Percentiles rank a stretch among this genome's conserved stretches.
Conservation (phyloP, 2,797 vertebrate species). For the Sebastes iracundus region DNA sequence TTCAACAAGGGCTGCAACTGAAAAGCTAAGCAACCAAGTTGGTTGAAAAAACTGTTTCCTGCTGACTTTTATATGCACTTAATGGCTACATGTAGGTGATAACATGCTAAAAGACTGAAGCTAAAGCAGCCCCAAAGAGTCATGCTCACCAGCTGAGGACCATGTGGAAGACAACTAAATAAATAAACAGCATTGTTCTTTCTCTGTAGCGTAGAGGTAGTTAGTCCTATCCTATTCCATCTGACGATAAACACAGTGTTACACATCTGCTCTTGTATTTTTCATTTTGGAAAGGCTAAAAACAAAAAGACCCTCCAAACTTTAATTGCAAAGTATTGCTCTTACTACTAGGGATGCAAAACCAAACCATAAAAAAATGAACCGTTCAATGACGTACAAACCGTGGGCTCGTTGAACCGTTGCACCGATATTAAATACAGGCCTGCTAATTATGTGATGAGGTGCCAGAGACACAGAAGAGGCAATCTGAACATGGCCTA, state of each 20-base stretch:
- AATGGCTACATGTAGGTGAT: neutral
- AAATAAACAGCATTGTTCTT: neutral
- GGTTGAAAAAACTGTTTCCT: no score
- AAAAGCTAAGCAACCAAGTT: neutral
- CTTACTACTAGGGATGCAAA: no score
- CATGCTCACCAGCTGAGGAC: neutral
- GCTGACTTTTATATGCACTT: neutral
- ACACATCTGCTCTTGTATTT: neutral
- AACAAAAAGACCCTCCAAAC: neutral
- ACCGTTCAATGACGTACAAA: no score
- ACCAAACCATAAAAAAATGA: no score
- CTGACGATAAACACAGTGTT: no score
- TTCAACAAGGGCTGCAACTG: neutral
- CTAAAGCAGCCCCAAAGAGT: neutral
- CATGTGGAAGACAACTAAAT: neutral
- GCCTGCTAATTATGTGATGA: no score
- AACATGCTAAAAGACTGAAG: neutral
- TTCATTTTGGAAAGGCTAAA: neutral
- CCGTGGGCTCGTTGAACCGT: no score
- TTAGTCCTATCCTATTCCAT: no score
- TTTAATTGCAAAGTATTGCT: neutral
- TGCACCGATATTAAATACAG: no score
- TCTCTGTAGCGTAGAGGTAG: no score
- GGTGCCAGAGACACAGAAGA: no score
- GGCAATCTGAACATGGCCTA: no score